phyloP scores from a whole-genome alignment of 2,113 vertebrate genomes.

The Lophochroa leadbeateri region DNA sequence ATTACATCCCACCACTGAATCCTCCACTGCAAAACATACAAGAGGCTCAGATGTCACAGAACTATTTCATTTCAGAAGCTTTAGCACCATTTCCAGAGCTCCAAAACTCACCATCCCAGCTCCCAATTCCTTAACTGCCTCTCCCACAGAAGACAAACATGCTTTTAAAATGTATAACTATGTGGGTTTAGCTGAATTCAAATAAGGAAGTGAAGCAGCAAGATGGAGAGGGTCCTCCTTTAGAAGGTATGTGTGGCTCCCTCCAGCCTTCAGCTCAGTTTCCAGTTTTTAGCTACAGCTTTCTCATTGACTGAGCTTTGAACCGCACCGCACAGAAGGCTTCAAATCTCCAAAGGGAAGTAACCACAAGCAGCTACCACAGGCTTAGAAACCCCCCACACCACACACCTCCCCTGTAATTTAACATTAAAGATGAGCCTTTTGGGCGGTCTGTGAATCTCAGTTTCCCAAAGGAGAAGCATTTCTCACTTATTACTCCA shows the following conservation, averaged over 20 bases:
- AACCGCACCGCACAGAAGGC: background rate
- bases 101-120: background rate
- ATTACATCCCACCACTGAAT: background rate
- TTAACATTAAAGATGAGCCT: background rate
- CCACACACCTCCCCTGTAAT: background rate
- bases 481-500: background rate
- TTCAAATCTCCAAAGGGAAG: background rate
- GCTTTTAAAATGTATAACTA: background rate
- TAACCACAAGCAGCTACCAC: background rate
- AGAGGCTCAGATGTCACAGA: background rate
- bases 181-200: background rate
- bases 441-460: background rate
- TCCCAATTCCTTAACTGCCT: background rate
- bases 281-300: background rate
- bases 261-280: background rate
- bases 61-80: background rate
- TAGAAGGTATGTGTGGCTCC: background rate
- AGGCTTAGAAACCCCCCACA: background rate
- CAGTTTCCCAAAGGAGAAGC: background rate
- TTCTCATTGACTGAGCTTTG: background rate
- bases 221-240: background rate
- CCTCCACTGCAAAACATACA: background rate
- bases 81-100: background rate
- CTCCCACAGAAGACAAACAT: background rate
- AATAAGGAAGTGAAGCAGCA: background rate